Evolutionary conservation across 2,113 vertebrate genomes (phyloP).

Genomic region (Vanacampus margaritifer): DNA sequence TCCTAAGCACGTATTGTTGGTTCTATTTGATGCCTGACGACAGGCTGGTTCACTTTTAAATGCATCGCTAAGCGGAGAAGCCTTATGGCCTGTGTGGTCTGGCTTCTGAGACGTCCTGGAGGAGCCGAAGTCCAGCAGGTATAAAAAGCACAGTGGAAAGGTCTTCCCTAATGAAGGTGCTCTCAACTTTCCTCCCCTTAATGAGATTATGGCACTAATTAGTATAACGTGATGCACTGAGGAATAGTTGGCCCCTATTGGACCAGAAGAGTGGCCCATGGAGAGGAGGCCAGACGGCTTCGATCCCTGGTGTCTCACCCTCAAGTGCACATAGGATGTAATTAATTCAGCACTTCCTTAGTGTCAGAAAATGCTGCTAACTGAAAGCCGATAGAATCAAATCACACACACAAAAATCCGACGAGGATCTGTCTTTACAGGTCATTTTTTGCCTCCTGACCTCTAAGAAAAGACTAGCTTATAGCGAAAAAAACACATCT

Average conservation of each 20-base stretch:
- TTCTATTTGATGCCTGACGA: neutral
- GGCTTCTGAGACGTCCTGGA: conserved; percentile 46
- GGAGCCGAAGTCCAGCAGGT: conserved; percentile 50
- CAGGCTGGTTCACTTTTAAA: conserved; percentile 9
- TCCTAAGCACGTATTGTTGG: neutral
- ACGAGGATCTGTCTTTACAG: neutral
- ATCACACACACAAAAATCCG: neutral
- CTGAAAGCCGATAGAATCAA: neutral
- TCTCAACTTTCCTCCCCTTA: conserved; percentile 63
- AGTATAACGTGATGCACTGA: conserved; percentile 44
- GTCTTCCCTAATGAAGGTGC: conserved; percentile 59
- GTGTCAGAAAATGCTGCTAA: neutral
- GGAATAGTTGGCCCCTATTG: conserved; percentile 42
- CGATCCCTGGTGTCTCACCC: conserved; percentile 24
- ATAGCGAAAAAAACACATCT: neutral
- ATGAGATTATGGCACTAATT: conserved; percentile 78
- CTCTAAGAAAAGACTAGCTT: neutral
- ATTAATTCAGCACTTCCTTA: conserved; percentile 46
- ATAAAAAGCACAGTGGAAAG: conserved; percentile 47
- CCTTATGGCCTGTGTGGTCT: conserved; percentile 33
- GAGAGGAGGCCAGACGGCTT: conserved; percentile 34
- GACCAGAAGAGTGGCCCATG: conserved; percentile 36
- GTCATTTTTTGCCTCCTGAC: neutral
- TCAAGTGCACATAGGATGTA: conserved; percentile 39
- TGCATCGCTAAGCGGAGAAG: conserved; percentile 1